These are phyloP conservation scores for Platichthys flesus DNA, from an alignment of 2,113 vertebrate species.

Conservation along the genomic window DNA sequence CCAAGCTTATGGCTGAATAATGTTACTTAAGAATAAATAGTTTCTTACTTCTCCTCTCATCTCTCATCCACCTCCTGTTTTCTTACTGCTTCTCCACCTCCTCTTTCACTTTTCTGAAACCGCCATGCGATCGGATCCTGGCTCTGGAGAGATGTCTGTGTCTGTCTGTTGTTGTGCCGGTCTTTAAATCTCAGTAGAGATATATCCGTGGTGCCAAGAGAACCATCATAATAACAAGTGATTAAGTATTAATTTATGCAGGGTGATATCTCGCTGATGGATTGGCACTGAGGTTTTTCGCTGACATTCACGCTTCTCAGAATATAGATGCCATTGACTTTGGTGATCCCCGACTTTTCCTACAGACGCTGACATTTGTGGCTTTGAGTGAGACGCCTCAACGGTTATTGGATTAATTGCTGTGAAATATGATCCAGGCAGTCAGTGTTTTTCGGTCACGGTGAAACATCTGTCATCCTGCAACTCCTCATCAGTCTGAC, in stretches of 20 bases:
- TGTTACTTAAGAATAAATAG: constrained; percentile 44
- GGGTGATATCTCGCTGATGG: background rate
- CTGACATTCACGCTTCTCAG: background rate
- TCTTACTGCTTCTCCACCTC: background rate
- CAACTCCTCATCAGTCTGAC: background rate
- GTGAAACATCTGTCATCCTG: background rate
- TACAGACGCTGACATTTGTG: background rate
- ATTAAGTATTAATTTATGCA: background rate
- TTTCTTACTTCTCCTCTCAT: constrained; percentile 15
- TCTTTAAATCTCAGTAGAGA: background rate
- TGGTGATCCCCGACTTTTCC: background rate
- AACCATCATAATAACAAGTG: background rate
- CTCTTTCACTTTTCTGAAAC: constrained; percentile 14
- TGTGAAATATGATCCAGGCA: background rate
- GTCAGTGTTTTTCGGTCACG: background rate
- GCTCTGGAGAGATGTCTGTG: background rate
- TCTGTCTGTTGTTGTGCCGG: background rate
- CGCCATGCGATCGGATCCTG: background rate
- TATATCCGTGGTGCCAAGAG: background rate
- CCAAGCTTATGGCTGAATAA: constrained; percentile 59
- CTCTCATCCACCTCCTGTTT: background rate
- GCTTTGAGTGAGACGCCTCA: background rate
- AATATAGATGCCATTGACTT: background rate
- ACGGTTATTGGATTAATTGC: background rate
- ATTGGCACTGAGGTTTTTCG: background rate